Percentiles rank a stretch among this genome's conserved stretches.
Conservation (phyloP, 2,888 invertebrate genomes). For the Drosophila mayaguana region DNA sequence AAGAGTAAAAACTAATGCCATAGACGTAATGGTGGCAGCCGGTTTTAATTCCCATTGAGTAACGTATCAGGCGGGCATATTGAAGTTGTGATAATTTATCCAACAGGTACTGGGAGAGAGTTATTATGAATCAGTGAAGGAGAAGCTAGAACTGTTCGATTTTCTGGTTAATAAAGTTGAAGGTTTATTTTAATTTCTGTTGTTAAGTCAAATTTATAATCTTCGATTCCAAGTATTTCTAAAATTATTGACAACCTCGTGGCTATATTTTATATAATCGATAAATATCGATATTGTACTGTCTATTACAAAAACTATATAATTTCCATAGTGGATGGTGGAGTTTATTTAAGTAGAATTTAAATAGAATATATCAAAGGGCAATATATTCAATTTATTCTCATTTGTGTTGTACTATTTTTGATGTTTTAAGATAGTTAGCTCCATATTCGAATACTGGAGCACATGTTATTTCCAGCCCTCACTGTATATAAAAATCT, state of each 20-base stretch:
- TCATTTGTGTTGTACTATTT: no score
- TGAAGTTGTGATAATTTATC: background rate
- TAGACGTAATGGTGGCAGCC: conserved; percentile 54
- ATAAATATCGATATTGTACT: background rate
- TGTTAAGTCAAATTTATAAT: background rate
- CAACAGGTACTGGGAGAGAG: background rate
- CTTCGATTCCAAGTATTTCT: background rate
- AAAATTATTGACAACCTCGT: no score
- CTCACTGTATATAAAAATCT: no score
- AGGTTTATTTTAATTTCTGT: no score
- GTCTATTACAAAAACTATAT: no score
- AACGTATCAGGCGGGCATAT: background rate
- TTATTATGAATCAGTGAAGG: background rate
- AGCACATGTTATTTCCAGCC: background rate
- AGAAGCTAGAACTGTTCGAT: no score
- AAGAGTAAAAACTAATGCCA: conserved; percentile 30
- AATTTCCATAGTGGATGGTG: no score
- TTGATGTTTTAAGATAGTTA: background rate
- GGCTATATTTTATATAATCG: no score
- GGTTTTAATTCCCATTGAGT: conserved; percentile 35
- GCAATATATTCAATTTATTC: no score
- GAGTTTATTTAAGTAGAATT: no score
- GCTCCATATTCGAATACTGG: background rate
- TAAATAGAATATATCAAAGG: no score
- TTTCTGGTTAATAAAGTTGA: no score